Base-by-base conservation (phyloP, 2,888 invertebrate genomes). In the Agrochola macilenta region DNA sequence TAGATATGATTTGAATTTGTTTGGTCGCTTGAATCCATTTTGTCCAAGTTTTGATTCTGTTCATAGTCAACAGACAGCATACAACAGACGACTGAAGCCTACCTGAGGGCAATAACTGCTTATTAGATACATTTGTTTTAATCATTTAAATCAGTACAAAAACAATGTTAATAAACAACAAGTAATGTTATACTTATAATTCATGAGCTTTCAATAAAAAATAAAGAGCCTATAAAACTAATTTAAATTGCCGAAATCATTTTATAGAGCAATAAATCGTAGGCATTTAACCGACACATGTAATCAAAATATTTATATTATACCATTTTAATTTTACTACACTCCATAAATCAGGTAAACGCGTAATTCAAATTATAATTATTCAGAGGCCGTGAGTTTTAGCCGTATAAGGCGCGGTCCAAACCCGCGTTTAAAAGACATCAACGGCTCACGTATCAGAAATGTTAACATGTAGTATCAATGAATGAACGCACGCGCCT, bases 381-480 rank as follows among this genome's bases (percentile, higher is more conserved):
- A 82, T 81, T 74, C 83, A 83, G 83, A 87, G 88, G 78, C 76
- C 68, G 81, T 64, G 49, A 72, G 63, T 83, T 73, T 72, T 75
- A 76, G 73, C 83, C 81, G 76, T 85, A 83, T 81, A 80, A 58
- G 80, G 85, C 68, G 79, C 76, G 79, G 76, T 71, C 79, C 82
- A 78, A 75, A 79, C 83, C 72, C 87, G 82, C 90, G 88, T 89
- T 88, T 83, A 91, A 92, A 92, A 93, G 93, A 92, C 92, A 89
- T 92, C 92, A 92, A 93, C 93, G 93, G 86, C 78, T 90, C 89
- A 89, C 83, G 74, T 88, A 84, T 87, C 90, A 89, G 85, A 90
- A 87, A 89, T 87, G 87, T 79, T 75, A 63, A 71, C 68, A 35
- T 71, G 75, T 64, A 69, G 76, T 76, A 76, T 81, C 76, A 78